Conservation (phyloP, 2,888 invertebrate species). For the Sisyra terminalis region DNA sequence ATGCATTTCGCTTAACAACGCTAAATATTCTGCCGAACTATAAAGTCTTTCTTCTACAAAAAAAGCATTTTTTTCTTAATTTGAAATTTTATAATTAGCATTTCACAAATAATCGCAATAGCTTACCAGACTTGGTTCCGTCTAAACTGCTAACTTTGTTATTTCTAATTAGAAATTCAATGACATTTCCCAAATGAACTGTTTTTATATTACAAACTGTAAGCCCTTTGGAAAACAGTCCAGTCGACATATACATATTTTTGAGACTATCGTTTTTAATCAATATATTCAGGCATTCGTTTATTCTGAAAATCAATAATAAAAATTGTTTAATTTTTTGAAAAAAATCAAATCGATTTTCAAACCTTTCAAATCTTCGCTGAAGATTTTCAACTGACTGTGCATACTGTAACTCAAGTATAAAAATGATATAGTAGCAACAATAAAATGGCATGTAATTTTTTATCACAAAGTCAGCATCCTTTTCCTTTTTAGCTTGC, state of each 20-base stretch:
- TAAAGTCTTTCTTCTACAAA: not conserved
- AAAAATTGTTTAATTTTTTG: not conserved
- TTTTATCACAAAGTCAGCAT: not conserved
- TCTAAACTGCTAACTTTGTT: not conserved
- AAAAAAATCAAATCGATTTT: too few species aligned
- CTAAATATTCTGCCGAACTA: conserved; percentile 2
- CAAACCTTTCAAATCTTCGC: conserved; percentile 4
- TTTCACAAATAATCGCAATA: too few species aligned
- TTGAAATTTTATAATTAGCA: not conserved
- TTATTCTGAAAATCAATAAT: conserved; percentile 1
- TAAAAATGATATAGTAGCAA: conserved; percentile 4
- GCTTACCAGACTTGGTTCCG: too few species aligned
- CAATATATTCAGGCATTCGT: not conserved
- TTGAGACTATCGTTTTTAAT: not conserved
- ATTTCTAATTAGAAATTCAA: conserved; percentile 1
- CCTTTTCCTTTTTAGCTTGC: not conserved
- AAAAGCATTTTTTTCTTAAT: not conserved
- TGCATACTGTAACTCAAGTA: conserved; percentile 5
- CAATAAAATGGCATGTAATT: conserved; percentile 7
- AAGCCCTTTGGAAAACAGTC: not conserved
- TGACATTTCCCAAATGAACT: conserved; percentile 2
- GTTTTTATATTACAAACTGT: not conserved
- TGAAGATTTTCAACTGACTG: conserved; percentile 1
- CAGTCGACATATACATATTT: not conserved
- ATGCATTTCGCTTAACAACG: conserved; percentile 1